A percentile compares a stretch with the other conserved stretches of the same genome.
Conservation (phyloP, 2,113 vertebrate genomes). For the Mobula hypostoma region DNA sequence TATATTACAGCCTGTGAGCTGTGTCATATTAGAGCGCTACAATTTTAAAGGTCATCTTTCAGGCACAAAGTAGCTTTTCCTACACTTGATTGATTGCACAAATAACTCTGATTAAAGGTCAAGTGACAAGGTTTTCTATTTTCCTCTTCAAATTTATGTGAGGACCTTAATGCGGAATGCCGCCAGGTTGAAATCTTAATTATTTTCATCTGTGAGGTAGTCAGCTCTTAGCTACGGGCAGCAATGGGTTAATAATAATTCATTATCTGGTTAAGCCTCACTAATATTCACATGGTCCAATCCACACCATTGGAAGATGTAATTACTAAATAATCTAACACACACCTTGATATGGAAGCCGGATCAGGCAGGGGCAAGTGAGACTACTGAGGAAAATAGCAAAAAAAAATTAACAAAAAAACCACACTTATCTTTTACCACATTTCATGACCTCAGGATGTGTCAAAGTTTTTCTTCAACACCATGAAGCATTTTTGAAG, state of each 20-base stretch:
- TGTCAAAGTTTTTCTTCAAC: too few species aligned
- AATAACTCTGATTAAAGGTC: slow-evolving; percentile 57
- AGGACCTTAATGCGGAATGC: neutral
- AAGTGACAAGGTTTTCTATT: slow-evolving; percentile 49
- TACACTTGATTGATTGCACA: slow-evolving; percentile 51
- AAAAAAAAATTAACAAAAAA: too few species aligned
- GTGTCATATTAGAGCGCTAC: slow-evolving; percentile 50
- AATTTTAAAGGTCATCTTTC: slow-evolving; percentile 54
- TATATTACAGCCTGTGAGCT: slow-evolving; percentile 41
- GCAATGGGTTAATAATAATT: slow-evolving; percentile 22
- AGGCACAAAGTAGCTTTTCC: slow-evolving; percentile 49
- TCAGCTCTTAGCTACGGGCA: neutral
- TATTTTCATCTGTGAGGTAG: neutral
- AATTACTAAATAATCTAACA: neutral
- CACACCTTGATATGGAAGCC: neutral
- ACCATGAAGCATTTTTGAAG: too few species aligned
- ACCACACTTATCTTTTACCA: too few species aligned
- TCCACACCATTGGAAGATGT: neutral
- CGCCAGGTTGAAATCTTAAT: slow-evolving; percentile 21
- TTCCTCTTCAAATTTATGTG: slow-evolving; percentile 50
- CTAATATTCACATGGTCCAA: neutral
- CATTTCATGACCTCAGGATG: too few species aligned
- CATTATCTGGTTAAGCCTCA: neutral
- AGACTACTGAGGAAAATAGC: neutral
- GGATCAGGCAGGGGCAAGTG: neutral